These are phyloP conservation scores for Halisarca cf. caerulea DNA, from an alignment of 37 sponge, comb jelly and placozoan genomes.

Conservation along the genomic window DNA sequence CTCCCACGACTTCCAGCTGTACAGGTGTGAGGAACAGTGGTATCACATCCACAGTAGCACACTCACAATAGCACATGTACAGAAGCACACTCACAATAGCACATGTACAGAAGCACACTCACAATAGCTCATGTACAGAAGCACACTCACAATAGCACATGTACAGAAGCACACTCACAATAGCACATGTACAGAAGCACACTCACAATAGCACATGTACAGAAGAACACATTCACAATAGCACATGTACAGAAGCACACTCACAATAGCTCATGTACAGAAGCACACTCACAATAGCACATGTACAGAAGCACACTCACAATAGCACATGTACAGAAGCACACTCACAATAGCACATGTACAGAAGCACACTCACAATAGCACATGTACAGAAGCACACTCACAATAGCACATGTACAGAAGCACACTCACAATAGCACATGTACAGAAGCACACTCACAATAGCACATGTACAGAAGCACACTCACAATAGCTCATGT, in stretches of 20 bases:
- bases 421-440: too few relatives aligned
- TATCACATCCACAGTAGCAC: neutral
- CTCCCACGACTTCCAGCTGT: conserved; percentile 55
- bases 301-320: too few relatives aligned
- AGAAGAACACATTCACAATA: too few relatives aligned
- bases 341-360: neutral
- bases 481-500: too few relatives aligned
- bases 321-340: neutral
- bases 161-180: neutral
- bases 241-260: too few relatives aligned
- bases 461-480: neutral
- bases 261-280: neutral
- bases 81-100: too few relatives aligned
- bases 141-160: too few relatives aligned
- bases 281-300: too few relatives aligned
- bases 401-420: neutral
- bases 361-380: too few relatives aligned
- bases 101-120: too few relatives aligned
- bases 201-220: neutral
- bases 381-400: neutral
- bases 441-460: neutral
- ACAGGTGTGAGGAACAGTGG: neutral
- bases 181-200: neutral
- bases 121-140: neutral
- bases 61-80: neutral